Percentiles rank a stretch among this genome's conserved stretches.
phyloP scores from a whole-genome alignment of 1,140 invertebrate genomes.

The Drepana arcuata region DNA sequence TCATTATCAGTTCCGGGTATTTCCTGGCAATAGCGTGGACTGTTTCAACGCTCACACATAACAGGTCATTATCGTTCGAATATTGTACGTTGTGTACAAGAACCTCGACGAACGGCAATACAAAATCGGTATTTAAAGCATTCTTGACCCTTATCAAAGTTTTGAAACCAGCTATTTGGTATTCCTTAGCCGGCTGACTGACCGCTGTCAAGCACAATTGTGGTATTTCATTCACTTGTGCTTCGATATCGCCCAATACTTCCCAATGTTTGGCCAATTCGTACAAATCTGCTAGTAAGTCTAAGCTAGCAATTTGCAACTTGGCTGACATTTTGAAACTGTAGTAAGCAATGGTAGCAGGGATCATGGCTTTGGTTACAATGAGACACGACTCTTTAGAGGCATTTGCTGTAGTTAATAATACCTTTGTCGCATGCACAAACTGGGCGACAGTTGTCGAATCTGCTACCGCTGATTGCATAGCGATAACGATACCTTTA shows the following conservation, averaged over 20 bases:
- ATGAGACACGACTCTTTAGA: conserved; percentile 68
- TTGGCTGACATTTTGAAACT: conserved; percentile 43
- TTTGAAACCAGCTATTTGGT: conserved; percentile 53
- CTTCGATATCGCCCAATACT: conserved; percentile 24
- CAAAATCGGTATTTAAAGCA: conserved; percentile 32
- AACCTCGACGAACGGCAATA: conserved; percentile 53
- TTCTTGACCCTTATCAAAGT: conserved; percentile 37
- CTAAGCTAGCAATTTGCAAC: conserved; percentile 46
- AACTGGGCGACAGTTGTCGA: conserved; percentile 67
- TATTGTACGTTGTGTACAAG: conserved; percentile 45
- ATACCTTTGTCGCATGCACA: conserved; percentile 63
- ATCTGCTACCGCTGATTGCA: conserved; percentile 64
- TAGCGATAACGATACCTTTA: conserved; percentile 52
- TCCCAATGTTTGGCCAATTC: conserved; percentile 43
- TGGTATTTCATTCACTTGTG: conserved; percentile 35
- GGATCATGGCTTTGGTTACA: conserved; percentile 66
- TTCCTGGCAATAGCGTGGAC: conserved; percentile 45
- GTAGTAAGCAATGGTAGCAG: conserved; percentile 50
- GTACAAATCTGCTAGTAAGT: conserved; percentile 49
- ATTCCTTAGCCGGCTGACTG: conserved; percentile 38
- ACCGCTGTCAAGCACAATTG: conserved; percentile 41
- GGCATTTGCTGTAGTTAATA: conserved; percentile 71
- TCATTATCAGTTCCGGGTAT: conserved; percentile 52
- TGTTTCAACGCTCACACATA: conserved; percentile 38
- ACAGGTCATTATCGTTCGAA: conserved; percentile 41